Base-by-base conservation (phyloP, 2,113 vertebrate genomes). In the Naja naja region DNA sequence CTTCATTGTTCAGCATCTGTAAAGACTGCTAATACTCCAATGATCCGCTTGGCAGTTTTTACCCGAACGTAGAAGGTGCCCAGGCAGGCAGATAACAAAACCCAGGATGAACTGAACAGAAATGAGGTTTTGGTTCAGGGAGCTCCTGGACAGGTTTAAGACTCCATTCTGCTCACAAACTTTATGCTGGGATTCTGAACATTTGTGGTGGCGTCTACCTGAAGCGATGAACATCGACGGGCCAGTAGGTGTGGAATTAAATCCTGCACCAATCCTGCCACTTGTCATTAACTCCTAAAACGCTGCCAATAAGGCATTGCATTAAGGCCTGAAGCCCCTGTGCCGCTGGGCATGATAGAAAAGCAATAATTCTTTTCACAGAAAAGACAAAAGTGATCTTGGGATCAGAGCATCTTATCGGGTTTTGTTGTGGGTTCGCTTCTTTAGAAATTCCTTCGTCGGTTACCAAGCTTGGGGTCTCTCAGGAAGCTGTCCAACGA, bases 1-100 rank as follows among this genome's bases (percentile, higher is more conserved):
- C 86, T 14, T 52, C 16, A 0, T 86, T 88, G 23, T n/a, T 85
- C 0, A 0, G 4, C 1, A 11, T 52, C 14, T 7, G 22, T 6
- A 85, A 91, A 39, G 11, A 58, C 85, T 11, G 10, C 47, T 60
- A 49, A 25, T 30, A 25, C 6, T 87, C 7, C 74, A 1, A 3
- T 30, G 10, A 1, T 0, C 16, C 25, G 64, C 12, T 87, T 16
- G 3, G 58, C 47, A 64, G 86, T 88, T 81, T 74, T 0, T 25
- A 34, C 25, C 22, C 1, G 0, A 92, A 39, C 16, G 20, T 27
- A 45, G 8, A 7, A 27, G 87, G 25, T 25, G 7, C 8, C 4
- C 18, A 3, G 8, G 60, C 47, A 74, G 9, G 1, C 47, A 69
- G 5, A 0, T 54, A 54, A 45, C 49, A n/a, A 49, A 39, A 10